A percentile compares a stretch with the other conserved stretches of the same genome.
phyloP scores from a whole-genome alignment of 2,113 vertebrate species.

The Rhipidura dahli region DNA sequence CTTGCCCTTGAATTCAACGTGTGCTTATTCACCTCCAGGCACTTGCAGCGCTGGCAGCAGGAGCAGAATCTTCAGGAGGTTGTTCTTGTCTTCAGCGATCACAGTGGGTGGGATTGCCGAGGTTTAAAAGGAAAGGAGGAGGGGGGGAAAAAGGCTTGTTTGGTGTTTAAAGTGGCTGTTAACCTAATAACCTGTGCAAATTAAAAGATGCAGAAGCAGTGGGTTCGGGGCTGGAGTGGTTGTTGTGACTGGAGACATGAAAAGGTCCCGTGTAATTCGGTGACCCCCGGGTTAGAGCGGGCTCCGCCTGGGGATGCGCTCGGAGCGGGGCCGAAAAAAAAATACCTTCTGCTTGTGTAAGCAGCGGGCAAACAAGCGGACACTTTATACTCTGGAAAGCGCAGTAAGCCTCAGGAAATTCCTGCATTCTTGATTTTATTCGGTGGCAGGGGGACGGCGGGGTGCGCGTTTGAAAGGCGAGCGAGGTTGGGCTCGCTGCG shows the following conservation, averaged over 20 bases:
- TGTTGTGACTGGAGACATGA: background rate
- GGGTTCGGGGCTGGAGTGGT: background rate
- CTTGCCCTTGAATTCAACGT: background rate
- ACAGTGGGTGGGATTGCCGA: background rate
- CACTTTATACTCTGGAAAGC: background rate
- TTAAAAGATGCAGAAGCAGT: background rate
- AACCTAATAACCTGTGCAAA: background rate
- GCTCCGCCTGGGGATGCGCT: background rate
- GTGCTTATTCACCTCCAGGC: background rate
- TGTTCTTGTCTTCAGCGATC: background rate
- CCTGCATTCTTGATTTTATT: slow-evolving; percentile 45
- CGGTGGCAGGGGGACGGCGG: background rate
- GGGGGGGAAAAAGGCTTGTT: background rate
- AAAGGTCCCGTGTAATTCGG: background rate
- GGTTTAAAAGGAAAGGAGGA: background rate
- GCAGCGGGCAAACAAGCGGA: slow-evolving; percentile 36
- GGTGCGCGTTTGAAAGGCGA: slow-evolving; percentile 38
- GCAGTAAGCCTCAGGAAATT: slow-evolving; percentile 64
- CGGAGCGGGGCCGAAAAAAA: background rate
- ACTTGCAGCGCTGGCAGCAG: background rate
- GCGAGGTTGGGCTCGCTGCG: slow-evolving; percentile 3
- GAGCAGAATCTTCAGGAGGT: background rate
- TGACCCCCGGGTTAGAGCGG: background rate
- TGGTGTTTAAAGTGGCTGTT: background rate
- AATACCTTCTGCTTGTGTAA: background rate